phyloP scores from a whole-genome alignment of 2,113 vertebrate species.

The Psettodes erumei region DNA sequence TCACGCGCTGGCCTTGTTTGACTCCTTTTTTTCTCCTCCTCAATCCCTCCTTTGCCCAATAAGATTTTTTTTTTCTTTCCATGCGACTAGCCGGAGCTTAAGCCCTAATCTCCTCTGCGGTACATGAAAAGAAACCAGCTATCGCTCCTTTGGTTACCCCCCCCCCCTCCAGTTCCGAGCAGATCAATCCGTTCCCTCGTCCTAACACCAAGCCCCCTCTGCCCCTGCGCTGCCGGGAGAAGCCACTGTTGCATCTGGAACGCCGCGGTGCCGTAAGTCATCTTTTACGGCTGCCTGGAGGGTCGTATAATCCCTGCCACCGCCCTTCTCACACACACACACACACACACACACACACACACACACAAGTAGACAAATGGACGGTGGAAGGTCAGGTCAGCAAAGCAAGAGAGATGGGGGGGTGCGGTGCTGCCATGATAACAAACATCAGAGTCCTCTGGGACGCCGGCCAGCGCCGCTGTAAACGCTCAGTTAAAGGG shows the following conservation, averaged over 20 bases:
- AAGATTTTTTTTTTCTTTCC: conserved; percentile 56
- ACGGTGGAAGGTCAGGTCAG: conserved; percentile 67
- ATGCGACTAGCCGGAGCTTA: conserved; percentile 55
- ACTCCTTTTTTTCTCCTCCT: conserved; percentile 44
- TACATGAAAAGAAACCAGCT: conserved; percentile 64
- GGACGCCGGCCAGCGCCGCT: conserved; percentile 12
- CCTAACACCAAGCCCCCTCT: conserved; percentile 21
- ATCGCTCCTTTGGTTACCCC: conserved; percentile 57
- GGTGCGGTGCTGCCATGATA: conserved; percentile 36
- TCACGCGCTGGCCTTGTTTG: conserved; percentile 63
- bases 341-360: conserved; percentile 24
- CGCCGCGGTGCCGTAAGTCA: conserved; percentile 46
- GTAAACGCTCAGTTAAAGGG: conserved; percentile 48
- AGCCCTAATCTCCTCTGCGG: conserved; percentile 70
- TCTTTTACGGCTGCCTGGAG: conserved; percentile 72
- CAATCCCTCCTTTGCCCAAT: conserved; percentile 51
- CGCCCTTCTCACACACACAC: conserved; percentile 41
- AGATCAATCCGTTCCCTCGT: conserved; percentile 61
- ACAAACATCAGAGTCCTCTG: conserved; percentile 51
- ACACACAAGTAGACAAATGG: conserved; percentile 45
- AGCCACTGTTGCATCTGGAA: conserved; percentile 57
- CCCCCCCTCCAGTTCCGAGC: conserved; percentile 33
- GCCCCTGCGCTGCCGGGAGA: conserved; percentile 13
- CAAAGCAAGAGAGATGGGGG: conserved; percentile 30
- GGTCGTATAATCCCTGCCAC: conserved; percentile 58